Evolutionary conservation across 2,888 invertebrate species (phyloP), one percentile per base, ranked within the genome.

Genomic region (Epinotia brunnichana): DNA sequence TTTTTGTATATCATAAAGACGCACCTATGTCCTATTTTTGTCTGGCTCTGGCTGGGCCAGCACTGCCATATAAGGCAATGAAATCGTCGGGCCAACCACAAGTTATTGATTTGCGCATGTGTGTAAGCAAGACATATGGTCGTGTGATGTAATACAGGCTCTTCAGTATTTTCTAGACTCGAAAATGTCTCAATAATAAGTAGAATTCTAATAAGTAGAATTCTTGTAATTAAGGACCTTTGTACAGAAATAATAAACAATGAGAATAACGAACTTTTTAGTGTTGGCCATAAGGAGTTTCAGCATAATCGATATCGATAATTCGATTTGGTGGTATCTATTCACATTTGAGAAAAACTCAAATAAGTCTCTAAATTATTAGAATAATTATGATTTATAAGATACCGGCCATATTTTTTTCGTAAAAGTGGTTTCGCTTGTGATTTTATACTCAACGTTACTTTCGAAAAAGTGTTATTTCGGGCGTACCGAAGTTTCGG

Each of bases 181-280:
- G 17, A 67, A 71, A 67, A 72, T 56, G 44, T 21, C 19, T 68
- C 21, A 57, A 57, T 51, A 4, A 39, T 24, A 60, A 67, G 21
- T 54, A 68, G 11, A 62, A 17, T 13, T n/a, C n/a, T 51, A 4
- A 39, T 24, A 60, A 67, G 21, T 54, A 68, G 11, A 62, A 17
- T 13, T n/a, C n/a, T n/a, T n/a, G n/a, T n/a, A n/a, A n/a, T n/a
- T n/a, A n/a, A n/a, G n/a, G n/a, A n/a, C n/a, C 68, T 24, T 41
- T 54, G 2, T 29, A 24, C 39, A 17, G 17, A 73, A 69, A 66
- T 66, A 70, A 66, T 69, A 73, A 68, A 76, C 64, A 61, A 75
- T 60, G 74, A 79, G 80, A 82, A 79, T 85, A 86, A 84, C 82
- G 84, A 84, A 80, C 78, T 81, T 80, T 79, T 74, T 80, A 83